These are phyloP conservation scores for Hippolais icterina DNA, from an alignment of 2,113 vertebrate species.

Conservation along the genomic window DNA sequence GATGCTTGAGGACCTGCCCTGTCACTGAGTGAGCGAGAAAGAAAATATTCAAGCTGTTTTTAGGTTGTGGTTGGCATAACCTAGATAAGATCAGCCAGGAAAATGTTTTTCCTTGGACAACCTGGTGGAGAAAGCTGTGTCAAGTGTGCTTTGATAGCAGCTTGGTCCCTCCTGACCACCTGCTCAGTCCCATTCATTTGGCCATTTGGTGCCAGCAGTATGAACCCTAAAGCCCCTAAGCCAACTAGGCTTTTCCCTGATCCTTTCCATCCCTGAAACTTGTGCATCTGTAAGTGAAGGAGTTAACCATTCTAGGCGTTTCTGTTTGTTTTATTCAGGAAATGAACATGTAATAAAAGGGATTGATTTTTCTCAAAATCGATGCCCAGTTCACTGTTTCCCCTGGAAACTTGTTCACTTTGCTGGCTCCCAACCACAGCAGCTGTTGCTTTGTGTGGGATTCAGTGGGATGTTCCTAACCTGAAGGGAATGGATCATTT, in stretches of 20 bases:
- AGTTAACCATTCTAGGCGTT: background rate
- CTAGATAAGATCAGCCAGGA: background rate
- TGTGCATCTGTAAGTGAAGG: background rate
- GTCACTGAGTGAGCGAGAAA: background rate
- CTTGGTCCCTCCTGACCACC: rapidly evolving
- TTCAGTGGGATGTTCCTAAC: background rate
- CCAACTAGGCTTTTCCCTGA: background rate
- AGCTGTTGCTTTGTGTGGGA: background rate
- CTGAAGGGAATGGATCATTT: background rate
- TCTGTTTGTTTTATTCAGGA: background rate
- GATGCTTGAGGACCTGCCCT: background rate
- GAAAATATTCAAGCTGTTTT: background rate
- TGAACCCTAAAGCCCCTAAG: background rate
- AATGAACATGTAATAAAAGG: background rate
- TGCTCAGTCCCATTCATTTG: rapidly evolving
- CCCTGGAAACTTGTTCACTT: background rate
- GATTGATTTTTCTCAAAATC: background rate
- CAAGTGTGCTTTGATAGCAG: background rate
- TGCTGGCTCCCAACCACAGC: background rate
- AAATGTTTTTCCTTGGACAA: background rate
- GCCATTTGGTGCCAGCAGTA: background rate
- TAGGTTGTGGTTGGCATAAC: background rate
- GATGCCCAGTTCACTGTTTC: background rate
- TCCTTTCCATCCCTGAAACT: background rate
- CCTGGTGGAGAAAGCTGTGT: rapidly evolving